Percentiles rank a stretch among this genome's conserved stretches.
Conservation (phyloP, 2,888 invertebrate species). For the Epirrita christyi region DNA sequence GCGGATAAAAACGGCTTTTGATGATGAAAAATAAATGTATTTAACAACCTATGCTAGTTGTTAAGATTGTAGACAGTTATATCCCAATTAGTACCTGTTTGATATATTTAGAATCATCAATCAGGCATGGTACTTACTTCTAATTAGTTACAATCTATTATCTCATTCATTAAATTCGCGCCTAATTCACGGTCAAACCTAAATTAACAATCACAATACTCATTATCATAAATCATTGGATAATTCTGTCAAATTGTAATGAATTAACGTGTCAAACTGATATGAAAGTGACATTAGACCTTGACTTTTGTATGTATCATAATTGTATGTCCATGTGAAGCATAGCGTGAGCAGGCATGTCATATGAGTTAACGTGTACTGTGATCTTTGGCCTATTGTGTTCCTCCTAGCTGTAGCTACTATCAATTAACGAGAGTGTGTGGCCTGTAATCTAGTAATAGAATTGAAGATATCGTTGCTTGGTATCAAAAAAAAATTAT, state of each 20-base stretch:
- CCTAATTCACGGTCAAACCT: slow-evolving; percentile 13
- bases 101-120: background rate
- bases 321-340: slow-evolving; percentile 6
- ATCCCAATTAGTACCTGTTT: no score
- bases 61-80: no score
- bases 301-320: slow-evolving; percentile 26
- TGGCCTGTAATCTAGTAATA: no score
- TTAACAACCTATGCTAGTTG: no score
- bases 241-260: slow-evolving; percentile 29
- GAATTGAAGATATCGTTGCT: no score
- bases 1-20: no score
- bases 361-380: slow-evolving; percentile 13
- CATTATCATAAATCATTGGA: slow-evolving; percentile 16
- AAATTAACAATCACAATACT: slow-evolving; percentile 4
- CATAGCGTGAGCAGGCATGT: slow-evolving; percentile 7
- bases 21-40: no score
- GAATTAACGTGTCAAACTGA: slow-evolving; percentile 34
- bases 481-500: no score
- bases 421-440: no score
- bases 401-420: no score
- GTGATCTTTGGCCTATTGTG: background rate
- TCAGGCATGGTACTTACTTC: background rate
- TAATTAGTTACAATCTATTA: background rate
- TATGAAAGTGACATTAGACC: slow-evolving; percentile 28
- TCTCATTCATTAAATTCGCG: background rate